A percentile compares a stretch with the other conserved stretches of the same genome.
phyloP scores from a whole-genome alignment of 1,140 invertebrate genomes.

The Potamilus streckersoni region DNA sequence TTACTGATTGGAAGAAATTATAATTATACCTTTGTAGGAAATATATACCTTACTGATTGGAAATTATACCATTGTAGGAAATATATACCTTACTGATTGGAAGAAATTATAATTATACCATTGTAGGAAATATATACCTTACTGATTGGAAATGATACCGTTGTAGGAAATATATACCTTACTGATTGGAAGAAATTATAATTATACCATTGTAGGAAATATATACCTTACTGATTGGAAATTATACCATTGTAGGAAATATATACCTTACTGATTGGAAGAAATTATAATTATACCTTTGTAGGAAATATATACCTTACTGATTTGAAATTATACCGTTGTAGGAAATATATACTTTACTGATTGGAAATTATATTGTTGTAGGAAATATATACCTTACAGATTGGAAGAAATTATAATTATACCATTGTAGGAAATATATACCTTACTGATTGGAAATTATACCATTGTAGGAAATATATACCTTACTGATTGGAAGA shows the following conservation, averaged over 20 bases:
- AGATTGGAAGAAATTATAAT: constrained; percentile 92
- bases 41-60: constrained; percentile 97
- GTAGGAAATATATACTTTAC: constrained; percentile 95
- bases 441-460: constrained; percentile 93
- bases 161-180: constrained; percentile 91
- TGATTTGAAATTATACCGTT: constrained; percentile 73
- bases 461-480: constrained; percentile 78
- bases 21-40: constrained; percentile 72
- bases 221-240: constrained; percentile 96
- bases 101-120: constrained; percentile 1
- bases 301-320: constrained; percentile 95
- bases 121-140: constrained; percentile 91
- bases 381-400: constrained; percentile 95
- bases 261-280: constrained; percentile 99
- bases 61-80: constrained; percentile 71
- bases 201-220: constrained; percentile 74
- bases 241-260: constrained; percentile 74
- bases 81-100: constrained; percentile 98
- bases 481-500: constrained; percentile 99
- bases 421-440: constrained; percentile 78
- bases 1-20: constrained; percentile 99
- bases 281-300: constrained; percentile 12
- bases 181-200: constrained; percentile 99
- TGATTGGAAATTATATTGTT: constrained; percentile 76
- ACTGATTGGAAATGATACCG: constrained; percentile 81